phyloP scores from a whole-genome alignment of 2,888 invertebrate species.

The Sesia bembeciformis region DNA sequence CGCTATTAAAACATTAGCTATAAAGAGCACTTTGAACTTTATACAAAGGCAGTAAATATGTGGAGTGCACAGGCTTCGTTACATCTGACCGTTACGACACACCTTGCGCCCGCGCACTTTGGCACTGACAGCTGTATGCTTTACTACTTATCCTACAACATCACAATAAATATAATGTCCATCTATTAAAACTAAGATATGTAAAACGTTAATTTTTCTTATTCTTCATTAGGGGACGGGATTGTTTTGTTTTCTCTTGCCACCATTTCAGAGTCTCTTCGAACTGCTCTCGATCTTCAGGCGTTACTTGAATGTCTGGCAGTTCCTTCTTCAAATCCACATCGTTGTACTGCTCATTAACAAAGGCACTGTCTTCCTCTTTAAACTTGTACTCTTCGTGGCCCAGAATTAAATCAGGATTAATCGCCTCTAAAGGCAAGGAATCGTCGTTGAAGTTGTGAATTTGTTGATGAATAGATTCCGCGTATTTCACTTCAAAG shows the following conservation, averaged over 20 bases:
- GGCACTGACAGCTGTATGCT: constrained; percentile 67
- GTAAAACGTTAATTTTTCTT: neutral
- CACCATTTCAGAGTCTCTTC: constrained; percentile 70
- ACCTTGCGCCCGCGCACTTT: constrained; percentile 67
- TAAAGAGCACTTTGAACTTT: neutral
- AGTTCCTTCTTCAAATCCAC: constrained; percentile 62
- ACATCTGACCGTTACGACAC: constrained; percentile 54
- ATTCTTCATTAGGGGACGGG: constrained; percentile 25
- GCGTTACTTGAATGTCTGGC: constrained; percentile 62
- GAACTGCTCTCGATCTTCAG: constrained; percentile 63
- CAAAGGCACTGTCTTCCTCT: constrained; percentile 46
- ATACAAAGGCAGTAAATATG: neutral
- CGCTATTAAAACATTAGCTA: neutral
- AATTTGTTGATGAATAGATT: constrained; percentile 48
- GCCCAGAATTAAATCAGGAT: constrained; percentile 42
- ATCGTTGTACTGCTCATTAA: constrained; percentile 58
- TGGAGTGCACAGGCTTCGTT: constrained; percentile 22
- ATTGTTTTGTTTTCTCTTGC: constrained; percentile 63
- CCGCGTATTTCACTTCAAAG: constrained; percentile 65
- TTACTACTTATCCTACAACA: constrained; percentile 17
- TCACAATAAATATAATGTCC: constrained; percentile 30
- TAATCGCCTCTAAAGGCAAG: constrained; percentile 39
- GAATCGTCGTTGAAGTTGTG: constrained; percentile 32
- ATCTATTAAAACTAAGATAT: constrained; percentile 8
- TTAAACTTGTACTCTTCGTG: constrained; percentile 48